A percentile compares a stretch with the other conserved stretches of the same genome.
Evolutionary conservation across 2,797 vertebrate genomes (phyloP).

Genomic region (Acanthis flammea): DNA sequence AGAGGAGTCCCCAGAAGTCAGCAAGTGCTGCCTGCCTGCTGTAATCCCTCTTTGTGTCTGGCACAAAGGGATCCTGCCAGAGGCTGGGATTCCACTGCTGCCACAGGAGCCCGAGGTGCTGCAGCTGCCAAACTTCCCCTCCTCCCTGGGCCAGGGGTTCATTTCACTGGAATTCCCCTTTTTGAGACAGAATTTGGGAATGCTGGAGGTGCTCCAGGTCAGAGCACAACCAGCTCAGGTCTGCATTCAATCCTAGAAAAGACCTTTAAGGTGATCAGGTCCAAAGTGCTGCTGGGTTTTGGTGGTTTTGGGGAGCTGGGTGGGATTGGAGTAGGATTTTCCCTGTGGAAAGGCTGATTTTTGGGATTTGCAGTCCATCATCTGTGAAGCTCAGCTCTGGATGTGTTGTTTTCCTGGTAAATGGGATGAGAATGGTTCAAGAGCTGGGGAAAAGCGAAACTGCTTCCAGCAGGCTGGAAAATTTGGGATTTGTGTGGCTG

Average conservation of each 20-base stretch:
- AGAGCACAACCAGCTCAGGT: background rate
- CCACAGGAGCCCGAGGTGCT: background rate
- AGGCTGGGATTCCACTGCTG: background rate
- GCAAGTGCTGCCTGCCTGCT: background rate
- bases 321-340: background rate
- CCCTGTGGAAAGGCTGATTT: background rate
- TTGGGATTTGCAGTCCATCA: background rate
- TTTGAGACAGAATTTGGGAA: background rate
- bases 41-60: conserved; percentile 38
- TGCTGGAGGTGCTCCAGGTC: background rate
- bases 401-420: background rate
- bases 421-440: background rate
- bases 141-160: fast-evolving
- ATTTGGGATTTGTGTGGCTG: background rate
- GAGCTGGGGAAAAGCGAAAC: background rate
- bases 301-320: background rate
- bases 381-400: background rate
- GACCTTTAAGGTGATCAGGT: background rate
- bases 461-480: background rate
- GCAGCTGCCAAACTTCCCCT: background rate
- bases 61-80: conserved; percentile 42
- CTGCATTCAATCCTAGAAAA: background rate
- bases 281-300: background rate
- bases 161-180: fast-evolving
- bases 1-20: conserved; percentile 25